Percentiles rank a stretch among this genome's conserved stretches.
Evolutionary conservation across 2,797 vertebrate genomes (phyloP).

Genomic region (Sebastes umbrosus): DNA sequence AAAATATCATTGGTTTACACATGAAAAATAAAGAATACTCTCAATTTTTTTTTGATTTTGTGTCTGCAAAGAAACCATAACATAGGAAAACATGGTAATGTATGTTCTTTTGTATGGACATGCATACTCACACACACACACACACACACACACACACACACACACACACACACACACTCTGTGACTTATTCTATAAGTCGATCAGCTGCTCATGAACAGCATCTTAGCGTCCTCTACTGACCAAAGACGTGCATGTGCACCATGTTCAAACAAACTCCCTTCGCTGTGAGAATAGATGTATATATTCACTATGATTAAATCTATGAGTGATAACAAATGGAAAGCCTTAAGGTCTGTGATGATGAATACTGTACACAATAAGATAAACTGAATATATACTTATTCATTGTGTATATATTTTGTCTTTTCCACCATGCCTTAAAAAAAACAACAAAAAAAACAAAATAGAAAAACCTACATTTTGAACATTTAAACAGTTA

Average conservation of each 20-base stretch:
- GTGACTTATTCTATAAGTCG: background rate
- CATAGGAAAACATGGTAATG: background rate
- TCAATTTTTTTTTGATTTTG: background rate
- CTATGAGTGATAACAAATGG: background rate
- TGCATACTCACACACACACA: background rate
- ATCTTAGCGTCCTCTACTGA: slow-evolving; percentile 14
- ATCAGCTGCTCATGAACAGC: background rate
- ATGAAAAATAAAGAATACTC: background rate
- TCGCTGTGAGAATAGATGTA: background rate
- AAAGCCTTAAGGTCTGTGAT: too few species aligned
- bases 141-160: background rate
- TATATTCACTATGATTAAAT: background rate
- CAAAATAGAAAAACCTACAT: background rate
- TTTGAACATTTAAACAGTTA: background rate
- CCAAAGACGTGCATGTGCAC: background rate
- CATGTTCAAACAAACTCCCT: background rate
- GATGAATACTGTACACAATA: background rate
- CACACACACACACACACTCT: background rate
- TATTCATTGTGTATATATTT: background rate
- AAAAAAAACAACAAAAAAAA: background rate
- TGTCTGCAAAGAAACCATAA: background rate
- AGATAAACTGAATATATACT: background rate
- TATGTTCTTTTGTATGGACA: background rate
- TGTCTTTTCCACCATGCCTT: background rate
- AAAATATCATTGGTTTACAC: background rate